Conservation (phyloP, 2,888 invertebrate genomes). For the Nephrotoma appendiculata region DNA sequence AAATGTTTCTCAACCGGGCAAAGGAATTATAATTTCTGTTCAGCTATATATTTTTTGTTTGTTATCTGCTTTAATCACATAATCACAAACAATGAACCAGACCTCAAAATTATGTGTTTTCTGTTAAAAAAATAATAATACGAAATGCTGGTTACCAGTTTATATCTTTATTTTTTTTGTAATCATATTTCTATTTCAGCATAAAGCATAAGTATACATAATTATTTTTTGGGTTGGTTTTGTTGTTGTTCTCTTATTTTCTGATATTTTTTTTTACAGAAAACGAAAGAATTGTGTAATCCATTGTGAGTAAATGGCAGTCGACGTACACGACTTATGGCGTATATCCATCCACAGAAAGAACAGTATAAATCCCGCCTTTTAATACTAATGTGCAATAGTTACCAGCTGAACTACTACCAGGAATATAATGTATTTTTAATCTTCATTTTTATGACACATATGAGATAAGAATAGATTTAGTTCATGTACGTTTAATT, state of each 20-base stretch:
- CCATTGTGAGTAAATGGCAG: neutral
- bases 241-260: neutral
- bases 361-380: neutral
- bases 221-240: neutral
- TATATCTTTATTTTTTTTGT: neutral
- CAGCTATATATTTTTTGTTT: neutral
- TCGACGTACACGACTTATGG: neutral
- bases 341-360: neutral
- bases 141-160: neutral
- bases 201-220: neutral
- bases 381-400: neutral
- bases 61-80: neutral
- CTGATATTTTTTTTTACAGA: neutral
- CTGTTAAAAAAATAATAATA: neutral
- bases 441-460: neutral
- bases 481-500: neutral
- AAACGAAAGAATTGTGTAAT: neutral
- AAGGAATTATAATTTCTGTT: neutral
- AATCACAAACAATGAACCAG: neutral
- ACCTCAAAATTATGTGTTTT: neutral
- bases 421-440: neutral
- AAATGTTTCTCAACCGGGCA: neutral
- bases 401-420: neutral
- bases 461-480: neutral
- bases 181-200: neutral